A percentile compares a stretch with the other conserved stretches of the same genome.
Evolutionary conservation across 2,113 vertebrate species (phyloP).

Genomic region (Lipophrys pholis): DNA sequence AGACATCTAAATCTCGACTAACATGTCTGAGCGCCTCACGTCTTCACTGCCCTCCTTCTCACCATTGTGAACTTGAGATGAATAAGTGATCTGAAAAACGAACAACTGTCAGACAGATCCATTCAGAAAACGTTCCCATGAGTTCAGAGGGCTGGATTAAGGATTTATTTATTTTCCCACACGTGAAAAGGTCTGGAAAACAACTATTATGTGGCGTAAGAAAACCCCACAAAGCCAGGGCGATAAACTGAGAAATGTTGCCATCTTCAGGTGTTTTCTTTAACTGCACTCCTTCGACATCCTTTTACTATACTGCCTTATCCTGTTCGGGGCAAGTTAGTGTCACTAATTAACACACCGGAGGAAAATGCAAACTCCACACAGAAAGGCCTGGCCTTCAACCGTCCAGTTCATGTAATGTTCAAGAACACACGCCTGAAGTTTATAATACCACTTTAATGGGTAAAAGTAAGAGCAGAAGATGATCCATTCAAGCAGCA

Average conservation of each 20-base stretch:
- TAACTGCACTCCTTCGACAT: background rate
- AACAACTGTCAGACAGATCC: constrained; percentile 12
- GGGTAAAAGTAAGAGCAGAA: constrained; percentile 9
- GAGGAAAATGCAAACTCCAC: too few species aligned
- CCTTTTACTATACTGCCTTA: background rate
- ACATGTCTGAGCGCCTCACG: constrained; percentile 1
- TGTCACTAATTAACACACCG: too few species aligned
- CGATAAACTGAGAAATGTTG: constrained; percentile 49
- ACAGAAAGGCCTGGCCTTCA: too few species aligned
- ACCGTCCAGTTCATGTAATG: too few species aligned
- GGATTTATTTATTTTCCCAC: constrained; percentile 24
- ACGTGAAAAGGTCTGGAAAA: constrained; percentile 10
- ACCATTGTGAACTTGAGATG: constrained; percentile 29
- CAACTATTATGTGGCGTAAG: background rate
- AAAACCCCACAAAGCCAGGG: background rate
- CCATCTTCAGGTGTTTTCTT: constrained; percentile 49
- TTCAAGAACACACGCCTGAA: background rate
- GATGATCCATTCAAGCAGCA: background rate
- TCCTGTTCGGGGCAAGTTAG: too few species aligned
- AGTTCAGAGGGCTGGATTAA: constrained; percentile 12
- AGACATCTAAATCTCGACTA: constrained; percentile 29
- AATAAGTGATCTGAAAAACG: constrained; percentile 31
- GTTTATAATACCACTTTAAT: constrained; percentile 34
- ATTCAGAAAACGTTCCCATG: constrained; percentile 47
- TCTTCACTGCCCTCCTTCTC: constrained; percentile 7